phyloP scores from a whole-genome alignment of 2,113 vertebrate species.

The Rhea americana region DNA sequence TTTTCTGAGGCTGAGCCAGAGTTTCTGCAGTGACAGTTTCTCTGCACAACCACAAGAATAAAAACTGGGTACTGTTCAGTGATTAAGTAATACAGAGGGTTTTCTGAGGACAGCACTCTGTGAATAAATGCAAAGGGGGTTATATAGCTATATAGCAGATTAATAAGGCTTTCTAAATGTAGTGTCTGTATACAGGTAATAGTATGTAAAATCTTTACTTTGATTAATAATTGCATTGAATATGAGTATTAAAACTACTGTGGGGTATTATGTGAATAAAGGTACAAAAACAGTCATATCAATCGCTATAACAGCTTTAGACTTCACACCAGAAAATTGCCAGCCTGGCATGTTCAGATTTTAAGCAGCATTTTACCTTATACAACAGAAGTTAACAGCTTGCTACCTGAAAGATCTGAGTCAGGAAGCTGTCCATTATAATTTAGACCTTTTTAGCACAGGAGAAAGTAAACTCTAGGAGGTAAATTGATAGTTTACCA shows the following conservation, averaged over 20 bases:
- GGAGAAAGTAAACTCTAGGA: slow-evolving; percentile 11
- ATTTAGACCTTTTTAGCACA: slow-evolving; percentile 21
- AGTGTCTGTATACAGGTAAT: not conserved
- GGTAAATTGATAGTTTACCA: not conserved
- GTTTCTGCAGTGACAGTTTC: not conserved
- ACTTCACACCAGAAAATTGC: not conserved
- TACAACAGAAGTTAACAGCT: not conserved
- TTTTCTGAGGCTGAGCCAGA: not conserved
- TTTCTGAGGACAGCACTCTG: not conserved
- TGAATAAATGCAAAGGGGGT: not conserved
- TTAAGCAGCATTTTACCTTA: not conserved
- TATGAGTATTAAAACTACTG: slow-evolving; percentile 2
- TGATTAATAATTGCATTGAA: slow-evolving; percentile 36
- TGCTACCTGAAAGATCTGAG: not conserved
- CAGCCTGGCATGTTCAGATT: not conserved
- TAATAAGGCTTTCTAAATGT: not conserved
- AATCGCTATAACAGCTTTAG: not conserved
- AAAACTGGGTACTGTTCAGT: not conserved
- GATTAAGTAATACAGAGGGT: not conserved
- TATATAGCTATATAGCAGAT: not conserved
- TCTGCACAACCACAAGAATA: not conserved
- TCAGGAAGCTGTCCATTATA: not conserved
- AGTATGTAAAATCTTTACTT: slow-evolving; percentile 24
- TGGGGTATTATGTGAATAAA: not conserved
- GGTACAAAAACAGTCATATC: not conserved